Conservation (phyloP, 2,113 vertebrate species). For the Xiphias gladius region DNA sequence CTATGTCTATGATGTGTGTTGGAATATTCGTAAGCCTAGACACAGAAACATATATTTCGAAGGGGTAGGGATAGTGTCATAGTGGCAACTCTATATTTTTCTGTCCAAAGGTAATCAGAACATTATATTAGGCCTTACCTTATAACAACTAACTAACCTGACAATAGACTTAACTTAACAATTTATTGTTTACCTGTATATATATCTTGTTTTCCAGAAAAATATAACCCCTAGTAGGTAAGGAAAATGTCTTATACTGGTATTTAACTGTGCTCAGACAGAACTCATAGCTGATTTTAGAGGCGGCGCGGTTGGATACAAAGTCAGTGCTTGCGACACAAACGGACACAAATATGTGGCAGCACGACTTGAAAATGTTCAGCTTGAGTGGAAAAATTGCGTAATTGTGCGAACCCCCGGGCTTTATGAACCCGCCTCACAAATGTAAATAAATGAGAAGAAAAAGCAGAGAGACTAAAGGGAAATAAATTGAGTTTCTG, state of each 20-base stretch:
- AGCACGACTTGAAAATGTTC: not conserved
- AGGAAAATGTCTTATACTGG: too few relatives aligned
- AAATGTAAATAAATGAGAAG: not conserved
- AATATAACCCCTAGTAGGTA: too few relatives aligned
- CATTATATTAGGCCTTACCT: not conserved
- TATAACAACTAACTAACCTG: too few relatives aligned
- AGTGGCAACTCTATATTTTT: not conserved
- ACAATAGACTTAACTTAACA: not conserved
- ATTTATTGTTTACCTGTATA: not conserved
- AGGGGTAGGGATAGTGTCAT: too few relatives aligned
- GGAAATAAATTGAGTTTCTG: not conserved
- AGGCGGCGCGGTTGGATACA: too few relatives aligned
- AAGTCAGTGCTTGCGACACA: not conserved
- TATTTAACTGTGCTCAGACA: too few relatives aligned
- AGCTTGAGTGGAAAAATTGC: not conserved
- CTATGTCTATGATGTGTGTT: not conserved
- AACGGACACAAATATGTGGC: too few relatives aligned
- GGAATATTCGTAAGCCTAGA: not conserved
- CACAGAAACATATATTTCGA: not conserved
- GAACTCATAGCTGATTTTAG: not conserved
- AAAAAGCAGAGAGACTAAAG: not conserved
- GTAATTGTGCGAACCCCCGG: too few relatives aligned
- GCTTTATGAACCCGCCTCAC: not conserved
- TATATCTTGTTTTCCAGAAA: not conserved
- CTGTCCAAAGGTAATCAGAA: not conserved